Percentiles rank a stretch among this genome's conserved stretches.
Conservation (phyloP, 2,888 invertebrate genomes). For the Melanostoma scalare region DNA sequence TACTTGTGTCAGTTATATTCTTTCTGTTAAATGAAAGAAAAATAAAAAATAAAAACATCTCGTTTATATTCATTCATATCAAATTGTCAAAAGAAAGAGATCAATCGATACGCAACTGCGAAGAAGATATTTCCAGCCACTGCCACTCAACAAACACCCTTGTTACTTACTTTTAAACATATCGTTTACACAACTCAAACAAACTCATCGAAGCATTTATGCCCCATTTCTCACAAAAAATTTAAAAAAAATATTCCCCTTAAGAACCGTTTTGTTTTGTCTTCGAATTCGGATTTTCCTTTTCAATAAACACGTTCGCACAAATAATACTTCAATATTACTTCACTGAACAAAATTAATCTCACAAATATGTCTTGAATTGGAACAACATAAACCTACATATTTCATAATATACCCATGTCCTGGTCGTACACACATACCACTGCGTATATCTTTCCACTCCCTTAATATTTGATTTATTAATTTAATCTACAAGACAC, state of each 20-base stretch:
- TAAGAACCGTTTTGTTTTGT: too few species aligned
- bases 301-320: too few species aligned
- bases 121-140: too few species aligned
- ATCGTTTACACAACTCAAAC: background rate
- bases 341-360: slow-evolving; percentile 1
- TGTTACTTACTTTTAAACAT: background rate
- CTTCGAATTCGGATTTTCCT: too few species aligned
- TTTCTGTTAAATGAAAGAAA: too few species aligned
- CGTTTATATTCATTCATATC: too few species aligned
- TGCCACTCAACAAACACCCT: too few species aligned
- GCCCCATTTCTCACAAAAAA: background rate
- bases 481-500: slow-evolving; percentile 53
- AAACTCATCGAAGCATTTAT: background rate
- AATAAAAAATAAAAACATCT: too few species aligned
- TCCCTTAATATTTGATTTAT: slow-evolving; percentile 57
- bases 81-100: too few species aligned
- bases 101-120: too few species aligned
- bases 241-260: too few species aligned
- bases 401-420: slow-evolving; percentile 20
- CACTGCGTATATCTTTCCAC: slow-evolving; percentile 37
- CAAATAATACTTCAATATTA: background rate
- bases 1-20: too few species aligned
- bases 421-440: slow-evolving; percentile 10
- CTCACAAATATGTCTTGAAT: slow-evolving; percentile 1
- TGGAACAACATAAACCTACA: slow-evolving; percentile 1